Evolutionary conservation across 2,113 vertebrate species (phyloP).

Genomic region (Upupa epops): DNA sequence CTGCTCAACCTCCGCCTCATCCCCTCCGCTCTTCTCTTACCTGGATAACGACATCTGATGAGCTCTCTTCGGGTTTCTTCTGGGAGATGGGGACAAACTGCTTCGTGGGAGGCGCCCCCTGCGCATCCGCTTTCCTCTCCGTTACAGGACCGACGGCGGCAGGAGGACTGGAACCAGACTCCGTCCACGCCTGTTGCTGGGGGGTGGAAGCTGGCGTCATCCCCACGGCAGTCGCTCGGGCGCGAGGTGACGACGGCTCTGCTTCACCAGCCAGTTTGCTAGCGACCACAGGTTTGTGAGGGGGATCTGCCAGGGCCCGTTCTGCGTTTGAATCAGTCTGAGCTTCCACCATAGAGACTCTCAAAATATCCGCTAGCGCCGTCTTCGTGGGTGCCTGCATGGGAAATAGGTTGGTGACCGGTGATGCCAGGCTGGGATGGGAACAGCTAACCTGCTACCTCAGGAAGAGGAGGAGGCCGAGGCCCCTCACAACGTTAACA

Average conservation of each 20-base stretch:
- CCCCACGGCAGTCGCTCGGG: constrained; percentile 70
- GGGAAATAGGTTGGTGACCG: constrained; percentile 78
- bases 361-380: constrained; percentile 91
- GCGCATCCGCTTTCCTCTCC: constrained; percentile 73
- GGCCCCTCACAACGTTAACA: constrained; percentile 90
- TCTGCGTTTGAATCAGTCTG: constrained; percentile 89
- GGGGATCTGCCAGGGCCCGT: constrained; percentile 86
- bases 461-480: constrained; percentile 83
- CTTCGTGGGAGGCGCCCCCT: constrained; percentile 68
- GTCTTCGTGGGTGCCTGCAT: constrained; percentile 79
- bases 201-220: constrained; percentile 69
- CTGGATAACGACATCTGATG: constrained; percentile 88
- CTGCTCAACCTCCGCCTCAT: background rate
- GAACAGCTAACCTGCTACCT: constrained; percentile 79
- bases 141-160: constrained; percentile 68
- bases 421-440: constrained; percentile 75
- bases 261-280: constrained; percentile 73
- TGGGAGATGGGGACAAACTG: constrained; percentile 85
- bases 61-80: constrained; percentile 82
- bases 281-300: constrained; percentile 80
- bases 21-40: constrained; percentile 70
- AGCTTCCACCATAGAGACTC: constrained; percentile 98
- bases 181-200: constrained; percentile 82
- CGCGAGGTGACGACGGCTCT: constrained; percentile 66
- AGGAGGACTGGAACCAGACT: constrained; percentile 73